phyloP scores from a whole-genome alignment of 1,140 invertebrate species.

The Brachionus sp. region DNA sequence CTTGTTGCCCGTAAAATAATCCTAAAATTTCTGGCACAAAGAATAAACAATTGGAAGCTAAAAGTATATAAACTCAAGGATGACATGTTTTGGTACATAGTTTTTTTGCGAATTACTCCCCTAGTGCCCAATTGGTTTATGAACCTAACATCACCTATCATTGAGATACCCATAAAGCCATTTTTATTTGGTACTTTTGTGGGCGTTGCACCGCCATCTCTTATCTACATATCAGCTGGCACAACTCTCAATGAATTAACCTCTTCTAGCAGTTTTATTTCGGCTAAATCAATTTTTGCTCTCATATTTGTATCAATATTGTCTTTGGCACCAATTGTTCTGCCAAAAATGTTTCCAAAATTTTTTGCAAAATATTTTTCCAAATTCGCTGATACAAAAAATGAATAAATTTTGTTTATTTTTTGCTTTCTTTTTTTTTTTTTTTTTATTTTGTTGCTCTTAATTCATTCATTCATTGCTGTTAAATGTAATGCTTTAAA shows the following conservation, averaged over 20 bases:
- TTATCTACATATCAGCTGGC: conserved; percentile 93
- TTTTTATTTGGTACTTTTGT: conserved; percentile 88
- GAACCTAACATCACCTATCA: conserved; percentile 90
- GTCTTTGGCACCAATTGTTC: conserved; percentile 81
- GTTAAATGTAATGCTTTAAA: conserved; percentile 34
- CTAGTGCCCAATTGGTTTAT: conserved; percentile 99
- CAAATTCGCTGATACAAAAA: not conserved
- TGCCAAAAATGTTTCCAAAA: conserved; percentile 72
- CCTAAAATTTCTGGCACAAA: conserved; percentile 80
- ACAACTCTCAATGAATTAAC: conserved; percentile 88
- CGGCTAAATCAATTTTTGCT: conserved; percentile 76
- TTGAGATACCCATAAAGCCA: conserved; percentile 84
- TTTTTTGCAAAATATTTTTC: conserved; percentile 29
- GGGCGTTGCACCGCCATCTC: conserved; percentile 92
- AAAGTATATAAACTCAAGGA: conserved; percentile 74
- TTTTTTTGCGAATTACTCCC: conserved; percentile 94
- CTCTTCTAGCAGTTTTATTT: conserved; percentile 81
- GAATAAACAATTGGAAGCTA: conserved; percentile 60
- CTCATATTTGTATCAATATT: conserved; percentile 73
- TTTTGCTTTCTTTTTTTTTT: not conserved
- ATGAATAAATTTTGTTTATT: conserved; percentile 30
- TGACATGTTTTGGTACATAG: conserved; percentile 89
- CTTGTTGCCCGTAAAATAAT: conserved; percentile 79
- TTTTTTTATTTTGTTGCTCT: not conserved
- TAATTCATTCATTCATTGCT: not conserved